These are phyloP conservation scores for Mastacembelus armatus DNA, from an alignment of 2,797 vertebrate genomes.

Conservation along the genomic window DNA sequence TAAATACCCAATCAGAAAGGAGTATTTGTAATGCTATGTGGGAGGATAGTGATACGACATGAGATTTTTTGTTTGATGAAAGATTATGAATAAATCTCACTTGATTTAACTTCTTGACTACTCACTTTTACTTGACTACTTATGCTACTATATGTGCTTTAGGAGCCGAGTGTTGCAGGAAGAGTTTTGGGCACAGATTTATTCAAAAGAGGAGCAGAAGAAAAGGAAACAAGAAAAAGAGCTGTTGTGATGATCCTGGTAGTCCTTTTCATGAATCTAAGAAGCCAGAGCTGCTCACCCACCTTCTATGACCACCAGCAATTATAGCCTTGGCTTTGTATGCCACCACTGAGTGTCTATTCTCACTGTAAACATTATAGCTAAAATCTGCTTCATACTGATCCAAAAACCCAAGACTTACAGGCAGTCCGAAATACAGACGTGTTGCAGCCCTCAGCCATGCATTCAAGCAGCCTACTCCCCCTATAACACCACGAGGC, in stretches of 20 bases:
- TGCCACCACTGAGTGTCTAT: too few species aligned
- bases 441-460: too few species aligned
- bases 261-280: neutral
- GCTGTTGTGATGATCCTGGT: neutral
- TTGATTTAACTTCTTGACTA: neutral
- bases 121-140: too few species aligned
- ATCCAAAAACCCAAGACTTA: too few species aligned
- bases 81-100: constrained; percentile 10
- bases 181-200: neutral
- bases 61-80: neutral
- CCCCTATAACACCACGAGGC: too few species aligned
- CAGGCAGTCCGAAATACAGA: too few species aligned
- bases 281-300: neutral
- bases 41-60: neutral
- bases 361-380: too few species aligned
- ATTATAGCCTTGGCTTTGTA: too few species aligned
- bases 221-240: neutral
- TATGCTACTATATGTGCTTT: neutral
- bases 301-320: neutral
- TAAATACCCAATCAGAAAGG: neutral
- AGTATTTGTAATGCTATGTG: neutral
- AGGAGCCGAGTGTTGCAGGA: neutral
- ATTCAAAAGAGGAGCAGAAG: neutral
- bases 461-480: too few species aligned
- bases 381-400: too few species aligned